These are phyloP conservation scores for Atrina japonica DNA, from an alignment of 2,888 invertebrate genomes.

Conservation along the genomic window DNA sequence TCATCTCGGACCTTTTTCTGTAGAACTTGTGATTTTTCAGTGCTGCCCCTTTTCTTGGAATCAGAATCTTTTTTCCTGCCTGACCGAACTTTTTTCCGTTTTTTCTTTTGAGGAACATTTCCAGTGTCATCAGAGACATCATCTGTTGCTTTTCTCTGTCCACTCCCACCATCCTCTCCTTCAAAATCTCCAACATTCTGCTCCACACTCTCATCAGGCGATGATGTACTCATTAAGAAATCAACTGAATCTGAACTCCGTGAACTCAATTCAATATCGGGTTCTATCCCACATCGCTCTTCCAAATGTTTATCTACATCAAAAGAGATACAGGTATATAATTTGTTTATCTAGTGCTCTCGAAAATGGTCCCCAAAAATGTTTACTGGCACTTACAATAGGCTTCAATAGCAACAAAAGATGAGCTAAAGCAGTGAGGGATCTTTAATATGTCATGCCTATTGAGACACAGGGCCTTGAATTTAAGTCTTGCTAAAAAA, in stretches of 20 bases:
- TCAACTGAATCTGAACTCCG: constrained; percentile 75
- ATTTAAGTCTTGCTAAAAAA: too few species aligned
- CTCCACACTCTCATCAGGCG: too few species aligned
- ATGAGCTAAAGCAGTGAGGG: too few species aligned
- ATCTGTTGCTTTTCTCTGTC: constrained; percentile 4
- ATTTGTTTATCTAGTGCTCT: too few species aligned
- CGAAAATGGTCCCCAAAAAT: too few species aligned
- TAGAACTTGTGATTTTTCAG: background rate
- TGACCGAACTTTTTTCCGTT: background rate
- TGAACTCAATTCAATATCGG: constrained; percentile 69
- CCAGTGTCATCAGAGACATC: background rate
- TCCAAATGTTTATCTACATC: too few species aligned
- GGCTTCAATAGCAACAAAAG: too few species aligned
- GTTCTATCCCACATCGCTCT: constrained; percentile 47
- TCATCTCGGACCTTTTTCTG: constrained; percentile 53
- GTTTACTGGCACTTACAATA: too few species aligned
- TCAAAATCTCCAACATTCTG: background rate
- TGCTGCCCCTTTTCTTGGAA: background rate
- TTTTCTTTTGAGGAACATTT: background rate
- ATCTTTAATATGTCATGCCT: too few species aligned
- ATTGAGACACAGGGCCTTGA: too few species aligned
- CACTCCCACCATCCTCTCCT: constrained; percentile 12
- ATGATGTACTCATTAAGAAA: constrained; percentile 57
- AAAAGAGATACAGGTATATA: too few species aligned
- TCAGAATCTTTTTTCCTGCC: background rate